Evolutionary conservation across 2,888 invertebrate species (phyloP).

Genomic region (Clostera curtula): DNA sequence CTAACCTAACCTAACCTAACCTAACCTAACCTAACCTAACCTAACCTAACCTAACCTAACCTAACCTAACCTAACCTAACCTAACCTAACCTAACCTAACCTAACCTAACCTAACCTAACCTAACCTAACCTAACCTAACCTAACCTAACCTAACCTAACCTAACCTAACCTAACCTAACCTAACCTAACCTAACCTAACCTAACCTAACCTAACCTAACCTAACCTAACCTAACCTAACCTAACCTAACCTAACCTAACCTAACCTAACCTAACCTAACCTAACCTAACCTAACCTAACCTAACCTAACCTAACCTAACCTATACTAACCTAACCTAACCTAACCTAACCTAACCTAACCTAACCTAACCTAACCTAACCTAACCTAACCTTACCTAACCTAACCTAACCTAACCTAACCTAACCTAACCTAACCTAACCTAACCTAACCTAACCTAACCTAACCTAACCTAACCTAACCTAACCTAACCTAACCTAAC

Average conservation of each 20-base stretch:
- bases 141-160: conserved; percentile 12
- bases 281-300: conserved; percentile 14
- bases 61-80: conserved; percentile 20
- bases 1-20: conserved; percentile 21
- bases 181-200: too few relatives aligned
- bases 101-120: conserved; percentile 18
- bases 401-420: conserved; percentile 20
- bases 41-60: conserved; percentile 22
- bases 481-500: conserved; percentile 10
- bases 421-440: conserved; percentile 18
- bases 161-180: conserved; percentile 12
- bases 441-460: conserved; percentile 14
- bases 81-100: conserved; percentile 20
- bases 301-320: conserved; percentile 15
- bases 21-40: conserved; percentile 22
- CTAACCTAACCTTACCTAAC: conserved; percentile 20
- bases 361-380: conserved; percentile 15
- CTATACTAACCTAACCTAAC: conserved; percentile 14
- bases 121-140: too few relatives aligned
- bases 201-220: conserved; percentile 12
- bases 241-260: conserved; percentile 16
- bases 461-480: conserved; percentile 10
- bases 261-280: conserved; percentile 15
- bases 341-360: conserved; percentile 17
- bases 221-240: conserved; percentile 14